phyloP scores from a whole-genome alignment of 30 jellyfish, hydroid and myxozoan species.

The Catostylus mosaicus region DNA sequence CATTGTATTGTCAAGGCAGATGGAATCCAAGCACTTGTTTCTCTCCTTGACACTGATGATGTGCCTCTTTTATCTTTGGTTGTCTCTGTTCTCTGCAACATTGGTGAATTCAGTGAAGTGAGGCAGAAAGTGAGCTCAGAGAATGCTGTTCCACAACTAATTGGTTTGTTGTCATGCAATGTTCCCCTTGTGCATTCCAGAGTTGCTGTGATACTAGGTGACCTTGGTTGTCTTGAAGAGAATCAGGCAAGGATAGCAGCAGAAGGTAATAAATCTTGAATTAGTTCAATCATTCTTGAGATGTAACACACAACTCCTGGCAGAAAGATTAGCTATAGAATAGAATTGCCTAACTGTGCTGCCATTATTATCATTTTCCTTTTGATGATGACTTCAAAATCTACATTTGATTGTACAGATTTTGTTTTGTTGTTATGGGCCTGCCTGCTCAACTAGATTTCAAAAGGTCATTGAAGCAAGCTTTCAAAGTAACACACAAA shows the following conservation, averaged over 20 bases:
- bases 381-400: too few species aligned
- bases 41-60: constrained; percentile 51
- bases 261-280: constrained; percentile 52
- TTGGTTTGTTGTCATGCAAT: constrained; percentile 35
- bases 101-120: constrained; percentile 67
- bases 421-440: too few species aligned
- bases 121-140: constrained; percentile 55
- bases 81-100: constrained; percentile 62
- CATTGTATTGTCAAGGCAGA: constrained; percentile 37
- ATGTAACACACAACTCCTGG: too few species aligned
- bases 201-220: constrained; percentile 67
- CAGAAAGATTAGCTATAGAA: too few species aligned
- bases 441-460: too few species aligned
- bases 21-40: constrained; percentile 61
- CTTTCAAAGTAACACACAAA: too few species aligned
- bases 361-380: too few species aligned
- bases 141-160: constrained; percentile 42
- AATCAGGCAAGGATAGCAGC: constrained; percentile 51
- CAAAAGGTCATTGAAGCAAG: too few species aligned
- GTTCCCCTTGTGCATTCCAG: constrained; percentile 60
- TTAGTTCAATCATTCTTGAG: too few species aligned
- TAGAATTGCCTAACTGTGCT: too few species aligned
- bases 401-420: too few species aligned
- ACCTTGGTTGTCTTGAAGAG: constrained; percentile 67
- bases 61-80: constrained; percentile 41